Evolutionary conservation across 2,113 vertebrate genomes (phyloP).

Genomic region (Callocephalon fimbriatum): DNA sequence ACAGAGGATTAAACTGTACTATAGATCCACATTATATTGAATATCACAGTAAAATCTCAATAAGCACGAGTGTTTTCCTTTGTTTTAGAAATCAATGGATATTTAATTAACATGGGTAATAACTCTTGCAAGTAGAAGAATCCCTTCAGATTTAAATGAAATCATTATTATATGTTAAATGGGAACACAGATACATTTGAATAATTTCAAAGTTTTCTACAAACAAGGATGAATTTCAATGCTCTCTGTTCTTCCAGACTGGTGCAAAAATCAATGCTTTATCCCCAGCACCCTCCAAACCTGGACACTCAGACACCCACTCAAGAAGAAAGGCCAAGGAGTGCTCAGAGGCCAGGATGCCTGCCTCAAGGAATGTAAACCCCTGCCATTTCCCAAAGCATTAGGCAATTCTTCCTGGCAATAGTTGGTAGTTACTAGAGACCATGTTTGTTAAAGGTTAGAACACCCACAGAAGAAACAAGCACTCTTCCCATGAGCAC

Average conservation of each 20-base stretch:
- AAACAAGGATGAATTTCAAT: not conserved
- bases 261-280: not conserved
- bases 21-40: not conserved
- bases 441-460: not conserved
- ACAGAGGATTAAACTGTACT: not conserved
- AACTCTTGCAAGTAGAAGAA: not conserved
- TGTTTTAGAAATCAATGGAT: constrained; percentile 35
- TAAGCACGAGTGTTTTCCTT: not conserved
- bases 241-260: not conserved
- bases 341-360: not conserved
- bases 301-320: not conserved
- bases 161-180: not conserved
- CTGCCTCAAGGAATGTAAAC: not conserved
- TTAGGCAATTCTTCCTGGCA: constrained; percentile 12
- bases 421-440: not conserved
- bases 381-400: not conserved
- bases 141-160: constrained; percentile 21
- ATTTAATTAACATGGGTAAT: constrained; percentile 32
- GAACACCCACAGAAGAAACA: not conserved
- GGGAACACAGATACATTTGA: not conserved
- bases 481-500: not conserved
- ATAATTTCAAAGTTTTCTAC: not conserved
- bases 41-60: constrained; percentile 31
- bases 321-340: not conserved
- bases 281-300: not conserved